Percentiles rank a stretch among this genome's conserved stretches.
phyloP scores from a whole-genome alignment of 2,888 invertebrate genomes.

The Gandaritis pyraliata region DNA sequence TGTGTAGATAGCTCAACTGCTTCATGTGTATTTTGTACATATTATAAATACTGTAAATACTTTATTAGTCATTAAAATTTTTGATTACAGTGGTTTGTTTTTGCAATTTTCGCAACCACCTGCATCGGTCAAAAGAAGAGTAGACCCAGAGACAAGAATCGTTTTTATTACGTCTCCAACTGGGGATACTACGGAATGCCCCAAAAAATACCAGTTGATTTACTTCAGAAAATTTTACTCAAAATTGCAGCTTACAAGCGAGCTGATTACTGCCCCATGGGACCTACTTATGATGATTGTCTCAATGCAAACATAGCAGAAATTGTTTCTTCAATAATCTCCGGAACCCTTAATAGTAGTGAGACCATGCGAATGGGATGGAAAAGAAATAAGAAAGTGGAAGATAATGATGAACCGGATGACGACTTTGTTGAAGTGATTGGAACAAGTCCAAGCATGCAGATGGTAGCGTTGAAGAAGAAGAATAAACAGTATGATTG shows the following conservation, averaged over 20 bases:
- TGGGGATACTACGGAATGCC: conserved; percentile 48
- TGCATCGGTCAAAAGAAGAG: conserved; percentile 8
- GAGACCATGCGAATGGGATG: neutral
- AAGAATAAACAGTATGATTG: neutral
- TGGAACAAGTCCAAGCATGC: neutral
- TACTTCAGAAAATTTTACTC: conserved; percentile 41
- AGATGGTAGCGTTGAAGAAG: neutral
- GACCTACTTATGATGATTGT: conserved; percentile 22
- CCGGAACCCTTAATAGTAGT: conserved; percentile 1
- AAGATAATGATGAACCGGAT: neutral
- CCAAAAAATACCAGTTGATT: conserved; percentile 26
- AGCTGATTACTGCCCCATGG: conserved; percentile 47
- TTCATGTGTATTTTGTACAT: no score
- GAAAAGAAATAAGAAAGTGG: neutral
- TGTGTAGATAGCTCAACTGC: no score
- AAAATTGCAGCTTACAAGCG: conserved; percentile 38
- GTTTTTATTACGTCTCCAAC: conserved; percentile 41
- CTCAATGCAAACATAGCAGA: neutral
- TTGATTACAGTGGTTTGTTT: conserved; percentile 24
- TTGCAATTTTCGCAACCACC: conserved; percentile 14
- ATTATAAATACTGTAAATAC: no score
- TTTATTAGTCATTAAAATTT: no score
- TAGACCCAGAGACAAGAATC: conserved; percentile 4
- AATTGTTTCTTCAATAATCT: conserved; percentile 10
- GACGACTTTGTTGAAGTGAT: neutral